These are phyloP conservation scores for Hipparchia sbordonii DNA, from an alignment of 2,888 invertebrate species.

Conservation along the genomic window DNA sequence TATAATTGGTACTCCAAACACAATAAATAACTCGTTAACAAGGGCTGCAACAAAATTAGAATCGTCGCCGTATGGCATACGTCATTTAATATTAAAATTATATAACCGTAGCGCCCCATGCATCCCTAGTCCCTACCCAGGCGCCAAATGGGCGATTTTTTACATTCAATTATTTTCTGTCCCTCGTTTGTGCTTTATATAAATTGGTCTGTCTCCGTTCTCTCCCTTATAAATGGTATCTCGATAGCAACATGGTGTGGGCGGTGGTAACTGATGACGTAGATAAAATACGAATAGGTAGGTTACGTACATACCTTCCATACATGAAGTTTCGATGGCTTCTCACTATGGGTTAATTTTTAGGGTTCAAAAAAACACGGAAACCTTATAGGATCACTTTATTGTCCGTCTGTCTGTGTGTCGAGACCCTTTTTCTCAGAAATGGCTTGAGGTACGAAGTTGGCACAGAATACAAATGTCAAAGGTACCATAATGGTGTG, in stretches of 20 bases:
- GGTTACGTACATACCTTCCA: not conserved
- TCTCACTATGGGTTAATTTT: slow-evolving; percentile 10
- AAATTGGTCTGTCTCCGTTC: slow-evolving; percentile 75
- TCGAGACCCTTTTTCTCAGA: too few relatives aligned
- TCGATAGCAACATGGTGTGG: slow-evolving; percentile 66
- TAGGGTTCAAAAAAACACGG: not conserved
- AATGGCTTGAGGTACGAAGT: too few relatives aligned
- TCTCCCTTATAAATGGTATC: slow-evolving; percentile 74
- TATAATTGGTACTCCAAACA: slow-evolving; percentile 32
- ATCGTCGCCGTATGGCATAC: slow-evolving; percentile 57
- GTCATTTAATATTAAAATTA: slow-evolving; percentile 75
- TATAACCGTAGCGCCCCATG: slow-evolving; percentile 55
- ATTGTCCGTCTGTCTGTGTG: too few relatives aligned
- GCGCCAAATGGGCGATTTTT: slow-evolving; percentile 71
- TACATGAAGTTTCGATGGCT: slow-evolving; percentile 27
- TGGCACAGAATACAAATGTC: too few relatives aligned
- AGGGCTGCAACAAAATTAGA: slow-evolving; percentile 42
- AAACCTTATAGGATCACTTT: too few relatives aligned
- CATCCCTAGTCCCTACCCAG: slow-evolving; percentile 50
- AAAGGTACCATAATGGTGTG: too few relatives aligned
- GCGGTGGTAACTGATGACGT: slow-evolving; percentile 53
- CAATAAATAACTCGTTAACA: slow-evolving; percentile 32
- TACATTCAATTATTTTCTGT: slow-evolving; percentile 77
- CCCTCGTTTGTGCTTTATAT: slow-evolving; percentile 70
- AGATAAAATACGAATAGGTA: not conserved